These are phyloP conservation scores for Herpetotheres cachinnans DNA, from an alignment of 2,113 vertebrate species.

Conservation along the genomic window DNA sequence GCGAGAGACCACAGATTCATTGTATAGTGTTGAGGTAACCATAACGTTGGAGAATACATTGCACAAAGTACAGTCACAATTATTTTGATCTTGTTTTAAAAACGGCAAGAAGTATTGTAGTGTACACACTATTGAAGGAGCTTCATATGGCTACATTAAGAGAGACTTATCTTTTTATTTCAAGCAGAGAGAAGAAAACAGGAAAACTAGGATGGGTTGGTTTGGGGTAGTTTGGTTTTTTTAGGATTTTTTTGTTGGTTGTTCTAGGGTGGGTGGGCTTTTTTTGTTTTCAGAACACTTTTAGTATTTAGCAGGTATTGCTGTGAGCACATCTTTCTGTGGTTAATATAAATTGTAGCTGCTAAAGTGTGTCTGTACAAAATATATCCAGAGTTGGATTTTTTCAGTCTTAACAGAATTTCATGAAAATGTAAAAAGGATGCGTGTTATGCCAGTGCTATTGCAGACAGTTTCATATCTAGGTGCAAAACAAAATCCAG, in stretches of 20 bases:
- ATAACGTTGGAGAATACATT: not conserved
- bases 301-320: not conserved
- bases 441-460: not conserved
- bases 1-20: constrained; percentile 91
- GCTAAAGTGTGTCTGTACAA: not conserved
- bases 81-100: not conserved
- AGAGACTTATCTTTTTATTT: not conserved
- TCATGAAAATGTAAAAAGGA: not conserved
- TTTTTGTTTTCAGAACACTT: not conserved
- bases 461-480: not conserved
- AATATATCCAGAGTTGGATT: not conserved
- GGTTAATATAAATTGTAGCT: not conserved
- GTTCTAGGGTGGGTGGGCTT: not conserved
- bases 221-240: not conserved
- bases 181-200: not conserved
- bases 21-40: constrained; percentile 88
- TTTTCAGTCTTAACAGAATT: not conserved
- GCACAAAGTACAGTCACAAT: not conserved
- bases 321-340: not conserved
- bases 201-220: not conserved
- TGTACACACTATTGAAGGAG: not conserved
- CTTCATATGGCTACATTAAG: not conserved
- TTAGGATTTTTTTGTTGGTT: not conserved
- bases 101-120: not conserved
- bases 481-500: not conserved